phyloP scores from a whole-genome alignment of 2,797 vertebrate species.

The Cirrhinus molitorella region DNA sequence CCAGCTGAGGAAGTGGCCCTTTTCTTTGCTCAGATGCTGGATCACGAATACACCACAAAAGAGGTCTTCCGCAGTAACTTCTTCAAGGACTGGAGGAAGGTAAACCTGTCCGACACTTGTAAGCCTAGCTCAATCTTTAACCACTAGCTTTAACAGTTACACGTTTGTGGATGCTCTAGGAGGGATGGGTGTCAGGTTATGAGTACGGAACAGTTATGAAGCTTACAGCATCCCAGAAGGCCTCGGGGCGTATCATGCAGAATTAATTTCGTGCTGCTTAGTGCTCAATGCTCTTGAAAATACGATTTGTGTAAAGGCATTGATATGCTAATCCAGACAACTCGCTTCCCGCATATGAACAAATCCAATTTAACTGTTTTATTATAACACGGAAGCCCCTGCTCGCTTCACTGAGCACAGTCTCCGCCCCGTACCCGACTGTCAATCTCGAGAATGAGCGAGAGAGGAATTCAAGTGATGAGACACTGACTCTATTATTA shows the following conservation, averaged over 20 bases:
- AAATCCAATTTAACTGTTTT: slow-evolving; percentile 88
- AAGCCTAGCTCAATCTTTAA: slow-evolving; percentile 22
- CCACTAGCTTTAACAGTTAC: slow-evolving; percentile 36
- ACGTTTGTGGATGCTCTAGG: slow-evolving; percentile 4
- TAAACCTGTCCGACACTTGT: slow-evolving; percentile 57
- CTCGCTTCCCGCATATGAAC: slow-evolving; percentile 80
- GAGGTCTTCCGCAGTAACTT: slow-evolving; percentile 82
- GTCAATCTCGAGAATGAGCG: slow-evolving; percentile 71
- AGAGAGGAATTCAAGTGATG: slow-evolving; percentile 31
- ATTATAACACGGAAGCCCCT: slow-evolving; percentile 79
- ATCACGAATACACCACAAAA: slow-evolving; percentile 85
- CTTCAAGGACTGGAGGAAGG: slow-evolving; percentile 84
- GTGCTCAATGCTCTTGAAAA: slow-evolving; percentile 85
- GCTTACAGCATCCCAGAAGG: slow-evolving; percentile 66
- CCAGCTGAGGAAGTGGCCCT: slow-evolving; percentile 79
- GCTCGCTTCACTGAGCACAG: slow-evolving; percentile 76
- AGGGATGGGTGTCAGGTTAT: slow-evolving; percentile 44
- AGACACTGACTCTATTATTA: slow-evolving; percentile 11
- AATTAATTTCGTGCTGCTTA: slow-evolving; percentile 85
- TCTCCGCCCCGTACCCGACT: slow-evolving; percentile 70
- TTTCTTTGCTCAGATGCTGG: slow-evolving; percentile 85
- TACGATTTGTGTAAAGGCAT: slow-evolving; percentile 85
- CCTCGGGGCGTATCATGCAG: slow-evolving; percentile 78
- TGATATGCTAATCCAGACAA: slow-evolving; percentile 88
- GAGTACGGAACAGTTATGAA: slow-evolving; percentile 1